These are phyloP conservation scores for Lepidocolaptes lacrymiger DNA, from an alignment of 2,797 vertebrate genomes.

Conservation along the genomic window DNA sequence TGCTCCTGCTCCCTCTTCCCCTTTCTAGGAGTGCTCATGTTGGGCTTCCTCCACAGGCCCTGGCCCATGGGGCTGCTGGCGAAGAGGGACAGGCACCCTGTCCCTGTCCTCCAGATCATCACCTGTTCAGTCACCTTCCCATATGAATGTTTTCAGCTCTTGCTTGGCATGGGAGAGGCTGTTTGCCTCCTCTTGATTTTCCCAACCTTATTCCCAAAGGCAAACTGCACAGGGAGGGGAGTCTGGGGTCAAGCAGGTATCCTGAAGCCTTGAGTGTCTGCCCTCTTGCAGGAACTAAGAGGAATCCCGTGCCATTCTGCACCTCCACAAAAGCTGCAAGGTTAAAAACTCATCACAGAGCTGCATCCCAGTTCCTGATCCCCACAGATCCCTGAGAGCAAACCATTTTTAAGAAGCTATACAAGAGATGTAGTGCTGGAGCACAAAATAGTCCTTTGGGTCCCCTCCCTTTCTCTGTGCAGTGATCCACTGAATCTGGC, in stretches of 20 bases:
- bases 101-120: background rate
- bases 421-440: background rate
- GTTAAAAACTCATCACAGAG: background rate
- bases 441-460: background rate
- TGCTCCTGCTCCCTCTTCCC: background rate
- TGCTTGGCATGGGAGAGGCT: background rate
- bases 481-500: background rate
- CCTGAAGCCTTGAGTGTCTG: background rate
- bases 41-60: background rate
- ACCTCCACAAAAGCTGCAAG: background rate
- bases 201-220: background rate
- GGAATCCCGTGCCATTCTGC: background rate
- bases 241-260: background rate
- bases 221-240: background rate
- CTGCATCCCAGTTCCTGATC: background rate
- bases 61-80: background rate
- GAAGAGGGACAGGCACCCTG: background rate
- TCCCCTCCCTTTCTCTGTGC: background rate
- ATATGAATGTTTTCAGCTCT: slow-evolving; percentile 6
- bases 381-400: background rate
- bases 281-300: background rate
- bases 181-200: background rate
- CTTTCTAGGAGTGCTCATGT: background rate
- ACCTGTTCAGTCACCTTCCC: background rate
- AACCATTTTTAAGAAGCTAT: background rate